Percentiles rank a stretch among this genome's conserved stretches.
Conservation (phyloP, 2,113 vertebrate genomes). For the Nanorana parkeri region DNA sequence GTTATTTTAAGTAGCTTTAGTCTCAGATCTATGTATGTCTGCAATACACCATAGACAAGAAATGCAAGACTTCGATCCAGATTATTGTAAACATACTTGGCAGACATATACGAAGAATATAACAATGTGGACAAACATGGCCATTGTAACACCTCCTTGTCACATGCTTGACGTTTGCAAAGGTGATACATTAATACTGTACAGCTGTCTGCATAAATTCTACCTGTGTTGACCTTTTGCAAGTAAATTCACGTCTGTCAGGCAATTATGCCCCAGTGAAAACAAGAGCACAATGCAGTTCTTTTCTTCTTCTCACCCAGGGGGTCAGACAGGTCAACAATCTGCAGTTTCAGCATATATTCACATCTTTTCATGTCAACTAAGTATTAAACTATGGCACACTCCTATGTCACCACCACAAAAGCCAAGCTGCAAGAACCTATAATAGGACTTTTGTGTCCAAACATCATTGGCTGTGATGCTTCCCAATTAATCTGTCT, state of each 20-base stretch:
- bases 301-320: slow-evolving; percentile 29
- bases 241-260: slow-evolving; percentile 35
- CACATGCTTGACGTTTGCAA: slow-evolving; percentile 9
- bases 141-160: not conserved
- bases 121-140: not conserved
- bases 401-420: not conserved
- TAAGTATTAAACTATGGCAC: not conserved
- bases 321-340: slow-evolving; percentile 40
- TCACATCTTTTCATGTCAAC: slow-evolving; percentile 11
- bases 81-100: not conserved
- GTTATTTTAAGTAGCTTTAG: not conserved
- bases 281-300: slow-evolving; percentile 4
- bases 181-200: slow-evolving; percentile 1
- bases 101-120: not conserved
- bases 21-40: not conserved
- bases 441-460: too few species aligned
- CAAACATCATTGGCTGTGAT: too few species aligned
- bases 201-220: not conserved
- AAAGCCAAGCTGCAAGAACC: not conserved
- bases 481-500: too few species aligned
- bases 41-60: not conserved
- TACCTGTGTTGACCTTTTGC: slow-evolving; percentile 24
- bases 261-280: slow-evolving; percentile 4
- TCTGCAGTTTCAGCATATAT: slow-evolving; percentile 17
- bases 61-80: not conserved